Conservation (phyloP, 2,888 invertebrate genomes). For the Leptopilina drosophilae region DNA sequence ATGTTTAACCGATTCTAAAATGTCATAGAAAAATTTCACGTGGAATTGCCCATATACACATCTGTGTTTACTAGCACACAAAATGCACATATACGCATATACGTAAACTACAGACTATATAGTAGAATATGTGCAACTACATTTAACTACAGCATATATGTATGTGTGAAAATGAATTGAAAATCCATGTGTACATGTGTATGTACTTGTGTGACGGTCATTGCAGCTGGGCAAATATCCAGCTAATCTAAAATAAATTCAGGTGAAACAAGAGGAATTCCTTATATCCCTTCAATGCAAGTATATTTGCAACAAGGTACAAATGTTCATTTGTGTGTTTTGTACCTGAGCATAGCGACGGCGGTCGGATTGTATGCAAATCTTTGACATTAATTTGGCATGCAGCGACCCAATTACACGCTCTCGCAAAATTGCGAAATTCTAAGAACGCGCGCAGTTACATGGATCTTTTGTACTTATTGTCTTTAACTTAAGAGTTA, state of each 20-base stretch:
- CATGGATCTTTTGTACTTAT: neutral
- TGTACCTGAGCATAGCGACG: neutral
- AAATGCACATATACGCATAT: too few species aligned
- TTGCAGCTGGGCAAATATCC: constrained; percentile 44
- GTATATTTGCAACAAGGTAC: neutral
- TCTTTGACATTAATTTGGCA: constrained; percentile 42
- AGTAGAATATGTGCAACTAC: too few species aligned
- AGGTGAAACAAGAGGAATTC: constrained; percentile 45
- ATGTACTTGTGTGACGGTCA: neutral
- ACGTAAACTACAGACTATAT: too few species aligned
- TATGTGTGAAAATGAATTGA: neutral
- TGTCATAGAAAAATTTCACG: too few species aligned
- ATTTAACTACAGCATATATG: neutral
- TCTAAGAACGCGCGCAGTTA: constrained; percentile 10
- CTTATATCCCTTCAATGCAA: neutral
- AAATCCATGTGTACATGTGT: neutral
- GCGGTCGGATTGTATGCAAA: constrained; percentile 42
- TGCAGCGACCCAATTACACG: constrained; percentile 41
- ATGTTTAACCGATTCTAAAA: too few species aligned
- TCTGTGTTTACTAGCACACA: too few species aligned
- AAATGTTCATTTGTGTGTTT: neutral
- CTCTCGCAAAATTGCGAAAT: constrained; percentile 41
- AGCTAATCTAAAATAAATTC: constrained; percentile 48
- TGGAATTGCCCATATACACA: too few species aligned
- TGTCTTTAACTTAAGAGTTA: too few species aligned